Conservation (phyloP, 2,113 vertebrate species). For the Chloropsis cyanopogon region DNA sequence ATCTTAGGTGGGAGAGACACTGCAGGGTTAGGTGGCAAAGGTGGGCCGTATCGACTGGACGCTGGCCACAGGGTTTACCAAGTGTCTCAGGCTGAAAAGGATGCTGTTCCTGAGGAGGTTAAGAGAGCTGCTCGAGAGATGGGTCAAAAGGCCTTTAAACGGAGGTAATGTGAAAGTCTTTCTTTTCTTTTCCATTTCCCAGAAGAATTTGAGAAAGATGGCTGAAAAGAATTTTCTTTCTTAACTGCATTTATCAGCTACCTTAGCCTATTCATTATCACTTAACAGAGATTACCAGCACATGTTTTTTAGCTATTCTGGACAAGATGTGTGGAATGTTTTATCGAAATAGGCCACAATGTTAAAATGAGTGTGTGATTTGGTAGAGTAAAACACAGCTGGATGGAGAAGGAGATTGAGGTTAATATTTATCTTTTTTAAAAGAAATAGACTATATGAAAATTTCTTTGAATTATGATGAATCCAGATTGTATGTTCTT, state of each 20-base stretch:
- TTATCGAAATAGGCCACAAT: not conserved
- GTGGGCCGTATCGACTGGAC: slow-evolving; percentile 91
- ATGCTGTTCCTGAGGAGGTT: slow-evolving; percentile 89
- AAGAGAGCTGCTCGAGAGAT: slow-evolving; percentile 90
- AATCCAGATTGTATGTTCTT: not conserved
- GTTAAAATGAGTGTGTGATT: not conserved
- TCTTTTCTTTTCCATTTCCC: not conserved
- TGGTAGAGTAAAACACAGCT: not conserved
- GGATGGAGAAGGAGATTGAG: not conserved
- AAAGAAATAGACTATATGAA: not conserved
- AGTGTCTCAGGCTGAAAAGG: slow-evolving; percentile 90
- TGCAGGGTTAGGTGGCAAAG: slow-evolving; percentile 92
- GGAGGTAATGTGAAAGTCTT: slow-evolving; percentile 66
- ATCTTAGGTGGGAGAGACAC: slow-evolving; percentile 91
- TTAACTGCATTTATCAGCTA: not conserved
- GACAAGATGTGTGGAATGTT: not conserved
- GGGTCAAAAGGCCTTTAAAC: slow-evolving; percentile 90
- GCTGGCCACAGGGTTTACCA: slow-evolving; percentile 91
- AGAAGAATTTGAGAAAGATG: not conserved
- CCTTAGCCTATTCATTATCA: not conserved
- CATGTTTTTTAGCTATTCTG: not conserved
- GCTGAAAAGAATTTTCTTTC: not conserved
- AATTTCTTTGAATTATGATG: not conserved
- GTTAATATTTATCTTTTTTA: not conserved
- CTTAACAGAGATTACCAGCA: not conserved